Evolutionary conservation across 2,888 invertebrate genomes (phyloP).

Genomic region (Drosophila paramelanica): DNA sequence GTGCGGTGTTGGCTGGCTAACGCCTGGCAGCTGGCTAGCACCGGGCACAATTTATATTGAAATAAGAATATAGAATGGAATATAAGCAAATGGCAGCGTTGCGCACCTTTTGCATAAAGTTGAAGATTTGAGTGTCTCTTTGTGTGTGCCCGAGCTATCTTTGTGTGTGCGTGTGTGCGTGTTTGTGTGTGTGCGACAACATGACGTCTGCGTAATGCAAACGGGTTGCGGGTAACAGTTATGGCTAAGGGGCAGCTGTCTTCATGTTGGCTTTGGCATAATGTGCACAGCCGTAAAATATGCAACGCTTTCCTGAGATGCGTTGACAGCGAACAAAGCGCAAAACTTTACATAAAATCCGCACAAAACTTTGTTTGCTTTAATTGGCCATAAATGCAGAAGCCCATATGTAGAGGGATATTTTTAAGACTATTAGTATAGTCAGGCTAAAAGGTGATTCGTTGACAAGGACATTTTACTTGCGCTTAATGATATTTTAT

Average conservation of each 20-base stretch:
- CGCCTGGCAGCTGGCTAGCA: slow-evolving; percentile 41
- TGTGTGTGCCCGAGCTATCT: neutral
- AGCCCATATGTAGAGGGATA: neutral
- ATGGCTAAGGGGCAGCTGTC: slow-evolving; percentile 45
- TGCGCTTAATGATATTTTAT: neutral
- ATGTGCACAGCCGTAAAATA: slow-evolving; percentile 58
- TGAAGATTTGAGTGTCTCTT: slow-evolving; percentile 56
- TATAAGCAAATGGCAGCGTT: slow-evolving; percentile 63
- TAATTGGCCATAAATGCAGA: slow-evolving; percentile 23
- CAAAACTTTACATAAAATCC: slow-evolving; percentile 17
- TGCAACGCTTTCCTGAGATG: slow-evolving; percentile 51
- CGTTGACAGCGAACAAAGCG: slow-evolving; percentile 39
- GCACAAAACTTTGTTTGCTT: slow-evolving; percentile 22
- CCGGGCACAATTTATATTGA: slow-evolving; percentile 65
- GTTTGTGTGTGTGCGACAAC: slow-evolving; percentile 33
- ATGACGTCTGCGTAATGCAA: slow-evolving; percentile 56
- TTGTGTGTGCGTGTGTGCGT: neutral
- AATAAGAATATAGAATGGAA: slow-evolving; percentile 67
- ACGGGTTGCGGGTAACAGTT: slow-evolving; percentile 25
- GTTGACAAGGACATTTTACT: neutral
- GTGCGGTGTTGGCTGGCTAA: neutral
- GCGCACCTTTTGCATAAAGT: slow-evolving; percentile 71
- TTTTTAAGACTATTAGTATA: neutral
- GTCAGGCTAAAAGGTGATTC: neutral
- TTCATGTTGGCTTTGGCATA: slow-evolving; percentile 50